Evolutionary conservation across 2,888 invertebrate genomes (phyloP), one percentile per base, ranked within the genome.

Genomic region (Drosophila siamana): DNA sequence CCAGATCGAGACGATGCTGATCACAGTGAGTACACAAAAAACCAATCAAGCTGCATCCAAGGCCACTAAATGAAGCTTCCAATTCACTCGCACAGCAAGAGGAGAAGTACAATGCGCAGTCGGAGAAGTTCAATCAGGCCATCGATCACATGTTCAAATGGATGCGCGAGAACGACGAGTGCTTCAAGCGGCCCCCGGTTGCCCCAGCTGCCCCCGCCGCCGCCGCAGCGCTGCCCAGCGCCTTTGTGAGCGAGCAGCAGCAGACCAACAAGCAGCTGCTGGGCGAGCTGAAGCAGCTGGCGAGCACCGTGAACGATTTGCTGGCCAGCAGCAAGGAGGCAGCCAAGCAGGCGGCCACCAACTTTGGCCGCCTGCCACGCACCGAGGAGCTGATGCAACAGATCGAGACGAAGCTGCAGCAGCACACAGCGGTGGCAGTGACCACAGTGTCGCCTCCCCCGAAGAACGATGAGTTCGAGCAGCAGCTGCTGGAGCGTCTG

Each of bases 1-100:
- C 11, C 95, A 95, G 75, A 95, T 97, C 5, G 96, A 97, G 91
- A 96, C 96, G 50, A 94, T 96, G 90, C 92, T 96, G 55, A 93
- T 95, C 82, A 95, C 95, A 93, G 95, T 95, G 89, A 90, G 89
- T 80, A 52, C 0, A n/a, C n/a, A n/a, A n/a, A n/a, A n/a, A n/a
- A n/a, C n/a, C n/a, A n/a, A n/a, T n/a, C n/a, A 6, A 19, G 3
- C 2, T 15, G 15, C 28, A 41, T 11, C 0, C 5, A 11, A 9
- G 0, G 5, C 1, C 9, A 8, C 0, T 8, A 0, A 15, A 4
- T 6, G 1, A 19, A 4, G 9, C 11, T 0, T 47, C 3, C 0
- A 11, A 6, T 28, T 0, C n/a, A 3, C 3, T 9, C 0, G n/a
- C n/a, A 13, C 41, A 92, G 92, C 92, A 92, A 91, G 92, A 92